A percentile compares a stretch with the other conserved stretches of the same genome.
phyloP scores from a whole-genome alignment of 2,888 invertebrate genomes.

The Pammene aurita region DNA sequence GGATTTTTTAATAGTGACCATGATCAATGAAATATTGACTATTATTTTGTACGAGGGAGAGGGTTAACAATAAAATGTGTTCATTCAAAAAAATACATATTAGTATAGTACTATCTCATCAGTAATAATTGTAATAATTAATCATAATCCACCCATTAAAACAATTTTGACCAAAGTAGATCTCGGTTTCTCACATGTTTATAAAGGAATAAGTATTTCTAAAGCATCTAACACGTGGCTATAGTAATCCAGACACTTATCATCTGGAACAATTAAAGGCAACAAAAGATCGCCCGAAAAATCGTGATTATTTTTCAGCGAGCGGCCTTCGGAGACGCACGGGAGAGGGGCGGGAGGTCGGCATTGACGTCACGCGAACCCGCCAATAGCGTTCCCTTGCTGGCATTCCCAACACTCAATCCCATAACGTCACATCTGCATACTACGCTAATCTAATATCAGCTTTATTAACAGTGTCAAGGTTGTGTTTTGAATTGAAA shows the following conservation, averaged over 20 bases:
- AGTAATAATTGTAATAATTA: too few species aligned
- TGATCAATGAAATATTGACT: too few species aligned
- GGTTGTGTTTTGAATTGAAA: neutral
- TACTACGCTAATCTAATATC: neutral
- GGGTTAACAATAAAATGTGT: too few species aligned
- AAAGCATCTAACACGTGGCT: constrained; percentile 10
- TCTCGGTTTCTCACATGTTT: neutral
- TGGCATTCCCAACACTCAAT: constrained; percentile 3
- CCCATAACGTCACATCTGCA: constrained; percentile 18
- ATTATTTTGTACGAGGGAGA: too few species aligned
- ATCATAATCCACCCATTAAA: too few species aligned
- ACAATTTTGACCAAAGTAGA: too few species aligned
- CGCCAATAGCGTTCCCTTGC: constrained; percentile 14
- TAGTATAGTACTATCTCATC: too few species aligned
- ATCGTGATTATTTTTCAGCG: constrained; percentile 76
- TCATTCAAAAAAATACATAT: too few species aligned
- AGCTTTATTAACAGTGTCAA: neutral
- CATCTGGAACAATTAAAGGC: constrained; percentile 23
- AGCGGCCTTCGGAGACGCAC: constrained; percentile 68
- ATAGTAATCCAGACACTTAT: constrained; percentile 15
- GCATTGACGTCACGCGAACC: constrained; percentile 68
- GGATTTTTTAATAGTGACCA: too few species aligned
- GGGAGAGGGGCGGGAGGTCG: constrained; percentile 69
- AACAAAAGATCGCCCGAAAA: constrained; percentile 50
- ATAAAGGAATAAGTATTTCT: neutral